Percentiles rank a stretch among this genome's conserved stretches.
phyloP scores from a whole-genome alignment of 2,113 vertebrate genomes.

The Phalacrocorax carbo region DNA sequence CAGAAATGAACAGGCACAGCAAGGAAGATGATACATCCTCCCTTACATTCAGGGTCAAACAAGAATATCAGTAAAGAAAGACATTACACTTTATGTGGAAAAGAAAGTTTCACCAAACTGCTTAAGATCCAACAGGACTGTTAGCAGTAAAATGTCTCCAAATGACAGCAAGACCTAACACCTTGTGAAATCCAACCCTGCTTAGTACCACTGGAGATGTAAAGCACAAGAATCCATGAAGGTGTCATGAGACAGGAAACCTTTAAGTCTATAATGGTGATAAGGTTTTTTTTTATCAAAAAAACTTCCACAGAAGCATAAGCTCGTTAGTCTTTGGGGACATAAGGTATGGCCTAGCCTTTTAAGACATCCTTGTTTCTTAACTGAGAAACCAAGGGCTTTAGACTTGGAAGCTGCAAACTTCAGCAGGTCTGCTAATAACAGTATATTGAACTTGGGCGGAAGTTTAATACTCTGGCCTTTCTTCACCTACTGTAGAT shows the following conservation, averaged over 20 bases:
- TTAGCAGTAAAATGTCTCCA: background rate
- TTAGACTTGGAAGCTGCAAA: background rate
- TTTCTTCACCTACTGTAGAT: background rate
- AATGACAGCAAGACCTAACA: background rate
- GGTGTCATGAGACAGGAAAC: background rate
- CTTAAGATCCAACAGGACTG: background rate
- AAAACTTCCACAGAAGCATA: background rate
- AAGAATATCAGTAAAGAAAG: background rate
- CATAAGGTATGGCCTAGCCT: background rate
- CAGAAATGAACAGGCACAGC: background rate
- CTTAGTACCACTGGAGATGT: background rate
- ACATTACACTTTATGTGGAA: background rate
- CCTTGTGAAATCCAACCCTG: background rate
- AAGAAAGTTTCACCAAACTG: constrained; percentile 7
- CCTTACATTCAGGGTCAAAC: background rate
- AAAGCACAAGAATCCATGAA: background rate
- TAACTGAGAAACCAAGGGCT: background rate
- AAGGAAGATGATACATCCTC: background rate
- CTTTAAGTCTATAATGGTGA: background rate
- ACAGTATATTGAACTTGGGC: background rate
- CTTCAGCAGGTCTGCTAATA: background rate
- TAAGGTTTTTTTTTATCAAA: background rate
- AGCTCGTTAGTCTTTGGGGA: background rate
- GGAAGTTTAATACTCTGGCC: background rate
- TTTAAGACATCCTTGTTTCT: background rate